Evolutionary conservation across 2,797 vertebrate genomes (phyloP).

Genomic region (Acanthornis magna): DNA sequence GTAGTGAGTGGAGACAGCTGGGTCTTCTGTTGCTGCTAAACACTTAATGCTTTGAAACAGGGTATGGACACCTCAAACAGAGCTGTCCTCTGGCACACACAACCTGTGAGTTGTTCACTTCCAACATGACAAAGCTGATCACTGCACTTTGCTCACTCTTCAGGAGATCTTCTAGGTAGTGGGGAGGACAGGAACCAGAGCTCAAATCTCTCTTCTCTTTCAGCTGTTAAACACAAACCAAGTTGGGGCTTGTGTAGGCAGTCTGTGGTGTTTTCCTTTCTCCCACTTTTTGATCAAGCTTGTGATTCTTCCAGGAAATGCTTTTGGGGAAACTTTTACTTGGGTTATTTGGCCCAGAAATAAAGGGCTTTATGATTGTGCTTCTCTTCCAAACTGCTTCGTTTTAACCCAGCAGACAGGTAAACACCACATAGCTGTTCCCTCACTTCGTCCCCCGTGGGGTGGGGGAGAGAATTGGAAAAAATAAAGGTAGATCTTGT

Average conservation of each 20-base stretch:
- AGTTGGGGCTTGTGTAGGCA: background rate
- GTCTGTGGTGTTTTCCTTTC: background rate
- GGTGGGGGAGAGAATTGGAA: background rate
- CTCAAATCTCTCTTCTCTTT: background rate
- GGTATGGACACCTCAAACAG: background rate
- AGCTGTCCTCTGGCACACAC: background rate
- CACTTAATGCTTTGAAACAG: background rate
- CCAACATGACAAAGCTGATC: background rate
- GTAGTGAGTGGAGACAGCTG: background rate
- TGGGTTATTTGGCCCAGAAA: background rate
- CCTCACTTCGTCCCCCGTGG: background rate
- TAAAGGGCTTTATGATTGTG: background rate
- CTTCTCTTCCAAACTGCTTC: background rate
- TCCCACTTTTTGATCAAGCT: background rate
- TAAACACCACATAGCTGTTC: background rate
- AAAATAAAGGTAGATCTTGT: background rate
- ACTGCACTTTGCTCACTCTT: fast-evolving
- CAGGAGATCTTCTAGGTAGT: background rate
- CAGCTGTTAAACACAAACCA: background rate
- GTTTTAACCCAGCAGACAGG: background rate
- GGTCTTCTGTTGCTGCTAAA: background rate
- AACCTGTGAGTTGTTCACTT: background rate
- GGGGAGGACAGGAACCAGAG: background rate
- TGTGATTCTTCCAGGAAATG: background rate
- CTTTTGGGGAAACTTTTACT: background rate